phyloP scores from a whole-genome alignment of 2,888 invertebrate genomes.

The Troides aeacus region DNA sequence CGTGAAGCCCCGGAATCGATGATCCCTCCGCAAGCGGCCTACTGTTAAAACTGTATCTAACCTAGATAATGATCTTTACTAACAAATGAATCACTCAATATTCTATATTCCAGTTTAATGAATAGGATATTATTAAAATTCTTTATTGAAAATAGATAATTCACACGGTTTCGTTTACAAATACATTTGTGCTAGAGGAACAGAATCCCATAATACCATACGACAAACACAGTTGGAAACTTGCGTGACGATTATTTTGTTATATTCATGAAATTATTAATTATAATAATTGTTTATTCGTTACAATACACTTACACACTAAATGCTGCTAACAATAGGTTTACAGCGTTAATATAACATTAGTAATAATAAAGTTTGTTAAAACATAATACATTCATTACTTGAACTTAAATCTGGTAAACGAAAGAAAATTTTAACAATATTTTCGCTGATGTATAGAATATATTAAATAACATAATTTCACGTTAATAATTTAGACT shows the following conservation, averaged over 20 bases:
- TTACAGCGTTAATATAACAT: not conserved
- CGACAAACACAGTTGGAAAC: not conserved
- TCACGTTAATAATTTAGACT: no score
- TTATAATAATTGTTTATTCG: not conserved
- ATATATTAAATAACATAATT: no score
- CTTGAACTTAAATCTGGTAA: no score
- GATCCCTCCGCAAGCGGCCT: no score
- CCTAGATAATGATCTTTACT: no score
- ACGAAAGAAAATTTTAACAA: no score
- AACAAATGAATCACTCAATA: not conserved
- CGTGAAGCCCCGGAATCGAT: no score
- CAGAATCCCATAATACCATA: not conserved
- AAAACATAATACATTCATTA: no score
- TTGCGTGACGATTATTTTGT: not conserved
- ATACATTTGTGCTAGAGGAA: not conserved
- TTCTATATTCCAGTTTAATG: not conserved
- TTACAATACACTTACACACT: not conserved
- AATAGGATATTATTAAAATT: not conserved
- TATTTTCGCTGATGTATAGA: no score
- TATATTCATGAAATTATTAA: not conserved
- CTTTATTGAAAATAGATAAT: constrained; percentile 1
- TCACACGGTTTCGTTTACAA: not conserved
- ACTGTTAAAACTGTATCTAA: no score
- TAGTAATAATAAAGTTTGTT: not conserved
- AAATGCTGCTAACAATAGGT: not conserved